phyloP scores from a whole-genome alignment of 1,140 invertebrate genomes.

The Colletes latitarsis region DNA sequence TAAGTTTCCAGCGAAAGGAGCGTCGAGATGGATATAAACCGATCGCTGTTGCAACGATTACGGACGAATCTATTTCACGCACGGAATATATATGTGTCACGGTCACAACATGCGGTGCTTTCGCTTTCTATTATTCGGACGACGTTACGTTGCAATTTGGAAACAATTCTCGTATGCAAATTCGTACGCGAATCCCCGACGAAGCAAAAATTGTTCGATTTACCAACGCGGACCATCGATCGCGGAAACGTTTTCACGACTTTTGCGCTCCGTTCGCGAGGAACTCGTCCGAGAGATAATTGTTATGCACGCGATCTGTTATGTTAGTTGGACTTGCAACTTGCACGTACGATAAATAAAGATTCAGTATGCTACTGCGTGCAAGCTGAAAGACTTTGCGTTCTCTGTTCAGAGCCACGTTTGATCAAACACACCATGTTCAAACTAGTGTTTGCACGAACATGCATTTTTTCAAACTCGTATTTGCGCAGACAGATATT shows the following conservation, averaged over 20 bases:
- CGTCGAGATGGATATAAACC: neutral
- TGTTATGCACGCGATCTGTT: neutral
- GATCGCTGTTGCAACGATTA: neutral
- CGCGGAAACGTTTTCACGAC: neutral
- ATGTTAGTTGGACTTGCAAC: neutral
- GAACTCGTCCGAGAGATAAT: neutral
- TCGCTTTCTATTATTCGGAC: constrained; percentile 43
- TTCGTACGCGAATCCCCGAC: neutral
- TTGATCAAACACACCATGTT: too few relatives aligned
- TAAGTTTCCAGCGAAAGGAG: neutral
- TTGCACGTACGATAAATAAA: neutral
- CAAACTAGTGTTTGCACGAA: too few relatives aligned
- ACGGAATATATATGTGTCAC: constrained; percentile 42
- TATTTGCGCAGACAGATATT: too few relatives aligned
- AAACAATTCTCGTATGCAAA: neutral
- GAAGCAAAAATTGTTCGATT: neutral
- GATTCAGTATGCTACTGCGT: neutral
- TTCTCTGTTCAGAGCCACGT: too few relatives aligned
- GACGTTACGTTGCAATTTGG: constrained; percentile 9
- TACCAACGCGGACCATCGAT: neutral
- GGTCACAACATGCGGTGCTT: constrained; percentile 29
- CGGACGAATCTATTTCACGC: constrained; percentile 35
- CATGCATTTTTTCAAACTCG: too few relatives aligned
- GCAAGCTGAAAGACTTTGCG: too few relatives aligned
- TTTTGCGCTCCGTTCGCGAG: neutral